Conservation (phyloP, 2,888 invertebrate genomes). For the Pseudoips prasinana region DNA sequence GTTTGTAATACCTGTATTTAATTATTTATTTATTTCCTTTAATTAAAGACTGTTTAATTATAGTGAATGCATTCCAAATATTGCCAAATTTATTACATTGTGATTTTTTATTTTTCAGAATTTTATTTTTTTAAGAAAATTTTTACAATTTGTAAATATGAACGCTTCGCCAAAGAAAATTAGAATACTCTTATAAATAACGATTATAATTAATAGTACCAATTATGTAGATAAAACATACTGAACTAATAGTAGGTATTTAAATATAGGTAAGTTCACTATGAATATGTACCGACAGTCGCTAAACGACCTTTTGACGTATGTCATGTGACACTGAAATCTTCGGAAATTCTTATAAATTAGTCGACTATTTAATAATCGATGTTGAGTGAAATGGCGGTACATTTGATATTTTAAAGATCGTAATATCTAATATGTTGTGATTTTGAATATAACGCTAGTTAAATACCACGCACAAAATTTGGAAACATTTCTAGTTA, state of each 20-base stretch:
- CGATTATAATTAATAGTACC: constrained; percentile 41
- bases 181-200: constrained; percentile 55
- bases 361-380: constrained; percentile 22
- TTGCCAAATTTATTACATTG: constrained; percentile 22
- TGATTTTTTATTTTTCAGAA: constrained; percentile 22
- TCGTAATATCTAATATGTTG: constrained; percentile 12
- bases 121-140: constrained; percentile 27
- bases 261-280: constrained; percentile 9
- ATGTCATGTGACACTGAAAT: too few species aligned
- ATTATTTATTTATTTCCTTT: constrained; percentile 23
- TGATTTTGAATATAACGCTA: constrained; percentile 32
- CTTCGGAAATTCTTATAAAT: too few species aligned
- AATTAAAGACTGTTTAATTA: constrained; percentile 31
- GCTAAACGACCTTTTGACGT: too few species aligned
- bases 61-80: constrained; percentile 23
- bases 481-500: constrained; percentile 31
- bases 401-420: constrained; percentile 27
- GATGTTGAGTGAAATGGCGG: constrained; percentile 14
- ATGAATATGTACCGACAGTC: constrained; percentile 25
- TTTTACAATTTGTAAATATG: constrained; percentile 56
- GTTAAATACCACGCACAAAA: constrained; percentile 31
- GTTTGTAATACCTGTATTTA: constrained; percentile 22
- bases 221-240: constrained; percentile 30
- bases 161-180: constrained; percentile 65
- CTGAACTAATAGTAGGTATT: not conserved